These are phyloP conservation scores for Scolanthus callimorphus DNA, from an alignment of 92 coral and sea anemone species.

Conservation along the genomic window DNA sequence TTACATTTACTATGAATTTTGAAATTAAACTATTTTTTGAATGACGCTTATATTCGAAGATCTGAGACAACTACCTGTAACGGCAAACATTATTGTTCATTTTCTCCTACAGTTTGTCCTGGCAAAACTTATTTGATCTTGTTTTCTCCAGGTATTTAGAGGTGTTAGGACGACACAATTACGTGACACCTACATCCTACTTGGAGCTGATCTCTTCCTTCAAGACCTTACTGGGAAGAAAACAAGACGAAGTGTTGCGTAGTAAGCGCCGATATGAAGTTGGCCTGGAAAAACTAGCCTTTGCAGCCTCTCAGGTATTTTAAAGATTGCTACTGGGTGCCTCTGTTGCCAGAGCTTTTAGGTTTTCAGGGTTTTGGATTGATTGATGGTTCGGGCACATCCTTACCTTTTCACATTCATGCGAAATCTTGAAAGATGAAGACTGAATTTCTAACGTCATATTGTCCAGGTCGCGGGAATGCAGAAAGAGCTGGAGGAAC, in stretches of 20 bases:
- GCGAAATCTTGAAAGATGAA: not conserved
- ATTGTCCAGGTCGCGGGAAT: slow-evolving; percentile 89
- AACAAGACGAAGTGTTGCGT: slow-evolving; percentile 94
- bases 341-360: too few species aligned
- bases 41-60: too few species aligned
- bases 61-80: too few species aligned
- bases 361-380: too few species aligned
- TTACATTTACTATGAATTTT: too few species aligned
- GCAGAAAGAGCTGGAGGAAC: slow-evolving; percentile 97
- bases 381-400: too few species aligned
- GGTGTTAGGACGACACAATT: slow-evolving; percentile 94
- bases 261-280: slow-evolving; percentile 98
- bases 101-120: too few species aligned
- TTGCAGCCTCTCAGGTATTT: slow-evolving; percentile 98
- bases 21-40: too few species aligned
- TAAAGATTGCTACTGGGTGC: too few species aligned
- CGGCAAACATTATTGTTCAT: too few species aligned
- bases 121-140: not conserved
- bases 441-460: not conserved
- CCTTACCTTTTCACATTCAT: too few species aligned
- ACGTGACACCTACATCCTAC: slow-evolving; percentile 97
- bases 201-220: slow-evolving; percentile 96
- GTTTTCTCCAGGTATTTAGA: slow-evolving; percentile 70
- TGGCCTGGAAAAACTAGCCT: slow-evolving; percentile 94
- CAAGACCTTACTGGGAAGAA: slow-evolving; percentile 85